Conservation (phyloP, 2,113 vertebrate species). For the Seriola quinqueradiata region DNA sequence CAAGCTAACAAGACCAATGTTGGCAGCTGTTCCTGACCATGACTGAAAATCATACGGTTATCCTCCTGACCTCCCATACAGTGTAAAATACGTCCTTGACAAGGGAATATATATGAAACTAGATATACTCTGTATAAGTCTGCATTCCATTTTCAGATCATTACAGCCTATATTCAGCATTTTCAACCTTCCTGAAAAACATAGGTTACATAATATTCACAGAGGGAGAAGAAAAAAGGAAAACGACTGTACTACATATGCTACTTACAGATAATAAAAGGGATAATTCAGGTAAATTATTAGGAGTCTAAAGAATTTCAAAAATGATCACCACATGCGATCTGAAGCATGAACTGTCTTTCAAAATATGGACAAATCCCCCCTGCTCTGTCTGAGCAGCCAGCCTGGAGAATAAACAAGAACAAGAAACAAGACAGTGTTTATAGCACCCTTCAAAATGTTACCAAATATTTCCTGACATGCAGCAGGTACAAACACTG, state of each 20-base stretch:
- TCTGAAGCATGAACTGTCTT: not conserved
- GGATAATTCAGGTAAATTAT: not conserved
- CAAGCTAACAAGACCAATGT: constrained; percentile 37
- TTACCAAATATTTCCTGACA: not conserved
- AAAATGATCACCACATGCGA: not conserved
- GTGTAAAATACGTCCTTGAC: constrained; percentile 15
- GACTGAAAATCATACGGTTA: constrained; percentile 1
- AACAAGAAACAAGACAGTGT: not conserved
- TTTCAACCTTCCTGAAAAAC: not conserved
- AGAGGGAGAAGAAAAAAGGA: no score
- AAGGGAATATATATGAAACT: not conserved
- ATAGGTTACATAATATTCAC: not conserved
- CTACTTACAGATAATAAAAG: not conserved
- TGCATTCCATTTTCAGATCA: not conserved
- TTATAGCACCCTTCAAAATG: not conserved
- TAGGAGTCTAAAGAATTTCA: not conserved
- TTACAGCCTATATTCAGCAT: not conserved
- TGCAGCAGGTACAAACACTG: not conserved
- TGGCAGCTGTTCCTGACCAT: constrained; percentile 25
- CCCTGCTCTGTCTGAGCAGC: not conserved
- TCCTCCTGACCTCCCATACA: not conserved
- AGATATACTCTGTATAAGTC: not conserved
- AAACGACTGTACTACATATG: not conserved
- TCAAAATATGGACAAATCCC: not conserved
- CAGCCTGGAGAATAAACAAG: not conserved